Percentiles rank a stretch among this genome's conserved stretches.
phyloP scores from a whole-genome alignment of 1,140 invertebrate species.

The Tribolium madens region DNA sequence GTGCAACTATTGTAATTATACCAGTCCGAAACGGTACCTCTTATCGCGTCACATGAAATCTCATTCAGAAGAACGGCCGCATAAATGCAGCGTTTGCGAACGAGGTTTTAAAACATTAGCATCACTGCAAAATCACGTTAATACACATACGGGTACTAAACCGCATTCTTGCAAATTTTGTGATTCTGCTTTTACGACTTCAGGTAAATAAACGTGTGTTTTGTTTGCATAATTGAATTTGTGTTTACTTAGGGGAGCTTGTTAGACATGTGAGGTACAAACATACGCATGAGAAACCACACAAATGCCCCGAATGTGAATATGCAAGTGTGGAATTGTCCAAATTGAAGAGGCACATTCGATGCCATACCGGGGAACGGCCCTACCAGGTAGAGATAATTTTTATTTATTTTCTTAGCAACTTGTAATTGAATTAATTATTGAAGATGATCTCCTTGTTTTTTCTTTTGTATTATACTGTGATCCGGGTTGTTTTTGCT shows the following conservation, averaged over 20 bases:
- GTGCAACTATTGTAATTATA: slow-evolving; percentile 93
- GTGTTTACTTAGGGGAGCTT: slow-evolving; percentile 80
- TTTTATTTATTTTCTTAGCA: not conserved
- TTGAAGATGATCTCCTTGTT: too few species aligned
- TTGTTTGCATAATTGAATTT: slow-evolving; percentile 9
- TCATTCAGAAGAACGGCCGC: slow-evolving; percentile 94
- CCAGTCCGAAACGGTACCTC: slow-evolving; percentile 89
- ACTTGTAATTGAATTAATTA: not conserved
- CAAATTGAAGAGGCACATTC: slow-evolving; percentile 92
- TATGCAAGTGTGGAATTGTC: slow-evolving; percentile 95
- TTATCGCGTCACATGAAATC: slow-evolving; percentile 95
- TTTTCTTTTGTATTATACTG: too few species aligned
- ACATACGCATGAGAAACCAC: slow-evolving; percentile 96
- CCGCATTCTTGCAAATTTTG: slow-evolving; percentile 96
- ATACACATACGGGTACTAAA: slow-evolving; percentile 96
- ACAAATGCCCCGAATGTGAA: slow-evolving; percentile 94
- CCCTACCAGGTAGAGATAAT: slow-evolving; percentile 76
- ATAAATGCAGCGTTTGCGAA: slow-evolving; percentile 95
- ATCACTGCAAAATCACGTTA: slow-evolving; percentile 94
- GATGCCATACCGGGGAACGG: slow-evolving; percentile 90
- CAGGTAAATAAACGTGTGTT: slow-evolving; percentile 69
- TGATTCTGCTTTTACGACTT: slow-evolving; percentile 94
- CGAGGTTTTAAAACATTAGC: slow-evolving; percentile 95
- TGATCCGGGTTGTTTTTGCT: too few species aligned
- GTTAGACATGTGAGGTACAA: slow-evolving; percentile 92